phyloP scores from a whole-genome alignment of 2,888 invertebrate genomes.

The Rhaphigaster nebulosa region DNA sequence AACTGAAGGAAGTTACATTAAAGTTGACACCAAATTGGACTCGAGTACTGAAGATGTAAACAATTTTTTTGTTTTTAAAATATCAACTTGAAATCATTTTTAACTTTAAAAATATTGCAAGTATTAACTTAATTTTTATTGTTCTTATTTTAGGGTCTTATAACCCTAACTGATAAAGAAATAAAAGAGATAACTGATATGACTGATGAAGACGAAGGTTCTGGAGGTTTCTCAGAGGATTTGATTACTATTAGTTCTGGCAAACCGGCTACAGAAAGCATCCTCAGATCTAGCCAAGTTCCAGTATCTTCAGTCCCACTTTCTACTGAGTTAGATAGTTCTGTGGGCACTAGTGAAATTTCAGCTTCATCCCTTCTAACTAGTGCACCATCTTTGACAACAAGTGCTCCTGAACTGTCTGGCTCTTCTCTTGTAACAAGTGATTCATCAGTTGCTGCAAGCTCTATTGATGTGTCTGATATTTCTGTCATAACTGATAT shows the following conservation, averaged over 20 bases:
- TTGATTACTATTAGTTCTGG: slow-evolving; percentile 55
- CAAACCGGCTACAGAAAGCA: background rate
- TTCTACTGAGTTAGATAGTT: slow-evolving; percentile 61
- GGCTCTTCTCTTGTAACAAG: slow-evolving; percentile 43
- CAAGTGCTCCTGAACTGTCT: slow-evolving; percentile 53
- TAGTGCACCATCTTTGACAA: slow-evolving; percentile 63
- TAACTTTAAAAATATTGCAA: no score
- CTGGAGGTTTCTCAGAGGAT: slow-evolving; percentile 61
- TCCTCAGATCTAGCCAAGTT: slow-evolving; percentile 29
- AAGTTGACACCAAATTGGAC: slow-evolving; percentile 51
- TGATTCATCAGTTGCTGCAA: slow-evolving; percentile 41
- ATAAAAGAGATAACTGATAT: slow-evolving; percentile 9
- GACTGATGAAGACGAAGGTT: slow-evolving; percentile 63
- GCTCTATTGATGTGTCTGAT: slow-evolving; percentile 50
- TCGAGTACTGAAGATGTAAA: slow-evolving; percentile 54
- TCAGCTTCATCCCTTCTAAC: slow-evolving; percentile 64
- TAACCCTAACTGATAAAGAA: slow-evolving; percentile 43
- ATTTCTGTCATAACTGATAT: slow-evolving; percentile 62
- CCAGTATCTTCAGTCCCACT: slow-evolving; percentile 59
- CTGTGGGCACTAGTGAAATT: slow-evolving; percentile 50
- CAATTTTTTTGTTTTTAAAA: background rate
- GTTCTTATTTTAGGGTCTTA: slow-evolving; percentile 43
- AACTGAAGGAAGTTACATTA: slow-evolving; percentile 51
- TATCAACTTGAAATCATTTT: no score
- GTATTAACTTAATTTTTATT: background rate